phyloP scores from a whole-genome alignment of 2,888 invertebrate species.

The Philaethria dido region DNA sequence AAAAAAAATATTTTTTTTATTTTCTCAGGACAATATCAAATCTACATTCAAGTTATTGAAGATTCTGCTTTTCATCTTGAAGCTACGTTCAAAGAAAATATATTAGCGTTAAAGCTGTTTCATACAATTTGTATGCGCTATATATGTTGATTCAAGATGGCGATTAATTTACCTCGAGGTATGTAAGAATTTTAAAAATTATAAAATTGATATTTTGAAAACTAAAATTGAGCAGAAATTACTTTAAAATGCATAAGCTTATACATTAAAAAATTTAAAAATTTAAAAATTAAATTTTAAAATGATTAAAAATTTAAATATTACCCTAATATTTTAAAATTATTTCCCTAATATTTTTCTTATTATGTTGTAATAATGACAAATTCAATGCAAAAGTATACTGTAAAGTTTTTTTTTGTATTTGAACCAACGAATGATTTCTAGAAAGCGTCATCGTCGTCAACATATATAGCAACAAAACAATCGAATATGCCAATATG shows the following conservation, averaged over 20 bases:
- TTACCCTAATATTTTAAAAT: too few relatives aligned
- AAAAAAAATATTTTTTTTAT: not conserved
- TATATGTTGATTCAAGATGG: conserved; percentile 3
- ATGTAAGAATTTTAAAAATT: too few relatives aligned
- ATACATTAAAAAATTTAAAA: too few relatives aligned
- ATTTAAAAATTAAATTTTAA: too few relatives aligned
- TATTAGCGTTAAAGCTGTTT: not conserved
- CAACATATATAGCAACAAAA: not conserved
- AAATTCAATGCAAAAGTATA: too few relatives aligned
- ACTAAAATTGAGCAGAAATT: too few relatives aligned
- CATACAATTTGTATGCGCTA: not conserved
- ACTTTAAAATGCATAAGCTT: too few relatives aligned
- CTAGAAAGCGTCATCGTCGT: not conserved
- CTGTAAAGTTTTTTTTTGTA: not conserved
- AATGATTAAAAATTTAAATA: too few relatives aligned
- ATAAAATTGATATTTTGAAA: too few relatives aligned
- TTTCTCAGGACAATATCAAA: not conserved
- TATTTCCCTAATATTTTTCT: too few relatives aligned
- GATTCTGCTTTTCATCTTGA: not conserved
- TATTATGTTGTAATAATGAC: too few relatives aligned
- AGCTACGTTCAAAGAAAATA: not conserved
- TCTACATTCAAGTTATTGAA: not conserved
- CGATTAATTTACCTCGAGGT: not conserved
- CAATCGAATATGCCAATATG: not conserved
- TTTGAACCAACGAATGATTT: not conserved